phyloP scores from a whole-genome alignment of 2,113 vertebrate species.

The Mormyrus iriodes region DNA sequence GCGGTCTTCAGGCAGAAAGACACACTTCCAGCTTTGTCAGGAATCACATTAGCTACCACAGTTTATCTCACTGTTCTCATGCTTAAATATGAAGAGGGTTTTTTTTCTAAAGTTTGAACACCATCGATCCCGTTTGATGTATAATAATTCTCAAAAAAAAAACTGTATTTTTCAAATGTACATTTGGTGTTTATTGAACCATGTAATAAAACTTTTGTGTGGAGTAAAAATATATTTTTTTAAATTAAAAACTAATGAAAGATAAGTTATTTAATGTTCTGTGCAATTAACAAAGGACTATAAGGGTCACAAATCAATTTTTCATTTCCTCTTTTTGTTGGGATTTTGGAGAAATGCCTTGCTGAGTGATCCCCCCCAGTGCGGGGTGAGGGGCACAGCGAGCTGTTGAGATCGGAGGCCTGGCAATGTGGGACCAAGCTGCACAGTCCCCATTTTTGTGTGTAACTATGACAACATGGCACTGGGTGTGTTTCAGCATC shows the following conservation, averaged over 20 bases:
- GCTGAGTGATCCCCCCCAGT: background rate
- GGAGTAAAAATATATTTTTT: background rate
- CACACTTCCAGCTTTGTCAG: background rate
- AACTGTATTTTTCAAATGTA: background rate
- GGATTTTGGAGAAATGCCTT: background rate
- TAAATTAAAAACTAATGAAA: background rate
- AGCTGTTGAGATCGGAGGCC: background rate
- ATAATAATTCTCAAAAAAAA: background rate
- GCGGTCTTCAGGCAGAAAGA: background rate
- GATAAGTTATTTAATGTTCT: background rate
- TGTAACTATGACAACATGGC: background rate
- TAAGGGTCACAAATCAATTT: background rate
- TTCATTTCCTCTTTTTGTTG: background rate
- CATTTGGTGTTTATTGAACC: background rate
- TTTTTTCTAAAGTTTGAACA: background rate
- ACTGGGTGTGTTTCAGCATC: background rate
- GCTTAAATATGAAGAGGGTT: background rate
- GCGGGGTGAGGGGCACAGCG: background rate
- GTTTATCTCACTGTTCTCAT: background rate
- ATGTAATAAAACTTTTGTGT: background rate
- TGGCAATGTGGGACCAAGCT: background rate
- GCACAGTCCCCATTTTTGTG: background rate
- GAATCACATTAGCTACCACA: background rate
- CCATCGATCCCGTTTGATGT: background rate
- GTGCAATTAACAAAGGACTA: background rate